phyloP scores from a whole-genome alignment of 2,797 vertebrate species.

The Pristis pectinata region DNA sequence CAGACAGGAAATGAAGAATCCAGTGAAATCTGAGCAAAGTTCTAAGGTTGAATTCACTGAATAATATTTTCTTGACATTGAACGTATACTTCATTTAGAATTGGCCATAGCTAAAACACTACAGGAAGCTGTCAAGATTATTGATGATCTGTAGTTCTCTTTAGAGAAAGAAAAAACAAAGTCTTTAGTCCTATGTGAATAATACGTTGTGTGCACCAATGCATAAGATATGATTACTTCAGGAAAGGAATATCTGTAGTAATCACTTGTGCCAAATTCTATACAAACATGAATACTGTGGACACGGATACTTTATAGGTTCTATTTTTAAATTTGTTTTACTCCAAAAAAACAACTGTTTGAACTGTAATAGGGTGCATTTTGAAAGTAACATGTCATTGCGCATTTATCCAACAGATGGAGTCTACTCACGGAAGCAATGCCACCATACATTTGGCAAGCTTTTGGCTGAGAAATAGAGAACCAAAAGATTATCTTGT shows the following conservation, averaged over 20 bases:
- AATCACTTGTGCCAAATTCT: constrained; percentile 48
- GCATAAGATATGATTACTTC: constrained; percentile 49
- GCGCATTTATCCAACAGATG: constrained; percentile 29
- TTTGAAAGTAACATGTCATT: constrained; percentile 19
- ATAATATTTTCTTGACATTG: constrained; percentile 52
- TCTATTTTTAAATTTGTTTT: constrained; percentile 12
- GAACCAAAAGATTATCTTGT: background rate
- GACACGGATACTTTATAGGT: background rate
- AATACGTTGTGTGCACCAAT: constrained; percentile 49
- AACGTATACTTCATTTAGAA: constrained; percentile 47
- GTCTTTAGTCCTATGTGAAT: constrained; percentile 45
- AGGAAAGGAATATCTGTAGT: constrained; percentile 49
- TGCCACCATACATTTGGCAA: background rate
- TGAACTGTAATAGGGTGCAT: background rate
- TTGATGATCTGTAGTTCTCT: constrained; percentile 49
- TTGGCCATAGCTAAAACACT: constrained; percentile 43
- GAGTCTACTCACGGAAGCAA: background rate
- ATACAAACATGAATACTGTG: background rate
- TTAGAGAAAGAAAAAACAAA: constrained; percentile 49
- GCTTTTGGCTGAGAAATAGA: background rate
- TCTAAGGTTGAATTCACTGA: constrained; percentile 41
- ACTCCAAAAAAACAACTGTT: background rate
- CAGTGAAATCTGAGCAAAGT: constrained; percentile 17
- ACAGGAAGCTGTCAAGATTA: constrained; percentile 49
- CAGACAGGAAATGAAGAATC: constrained; percentile 14